Evolutionary conservation across 2,888 invertebrate genomes (phyloP).

Genomic region (Perdita meconis): DNA sequence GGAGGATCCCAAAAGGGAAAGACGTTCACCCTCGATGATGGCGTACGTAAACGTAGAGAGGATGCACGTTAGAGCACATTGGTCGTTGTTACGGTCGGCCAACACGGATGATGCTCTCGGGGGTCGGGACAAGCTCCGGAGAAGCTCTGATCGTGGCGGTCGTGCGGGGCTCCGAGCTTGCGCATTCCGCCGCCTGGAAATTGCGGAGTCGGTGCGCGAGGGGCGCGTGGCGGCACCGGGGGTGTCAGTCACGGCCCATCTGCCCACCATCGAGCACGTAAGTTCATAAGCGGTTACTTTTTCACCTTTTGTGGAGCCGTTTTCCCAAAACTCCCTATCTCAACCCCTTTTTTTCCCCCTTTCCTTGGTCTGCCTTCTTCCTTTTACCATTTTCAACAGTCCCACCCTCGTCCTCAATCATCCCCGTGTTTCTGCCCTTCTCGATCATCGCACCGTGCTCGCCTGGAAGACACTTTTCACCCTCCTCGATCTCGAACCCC

Average conservation of each 20-base stretch:
- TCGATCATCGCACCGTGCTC: neutral
- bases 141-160: conserved; percentile 69
- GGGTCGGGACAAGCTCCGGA: conserved; percentile 69
- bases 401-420: neutral
- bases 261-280: conserved; percentile 83
- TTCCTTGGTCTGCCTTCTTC: neutral
- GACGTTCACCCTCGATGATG: conserved; percentile 61
- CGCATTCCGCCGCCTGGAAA: conserved; percentile 74
- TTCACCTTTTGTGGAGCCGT: conserved; percentile 27
- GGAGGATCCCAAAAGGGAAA: conserved; percentile 33
- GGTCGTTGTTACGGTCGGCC: conserved; percentile 54
- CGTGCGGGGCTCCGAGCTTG: conserved; percentile 73
- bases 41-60: conserved; percentile 43
- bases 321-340: neutral
- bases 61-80: conserved; percentile 49
- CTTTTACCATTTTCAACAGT: too few species aligned
- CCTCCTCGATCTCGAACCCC: neutral
- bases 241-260: conserved; percentile 84
- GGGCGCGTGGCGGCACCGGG: conserved; percentile 81
- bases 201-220: conserved; percentile 72
- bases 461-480: neutral
- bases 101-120: conserved; percentile 62
- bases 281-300: conserved; percentile 70
- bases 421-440: neutral
- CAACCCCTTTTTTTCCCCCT: neutral